Evolutionary conservation across 2,888 invertebrate species (phyloP).

Genomic region (Sarcophaga carnaria): DNA sequence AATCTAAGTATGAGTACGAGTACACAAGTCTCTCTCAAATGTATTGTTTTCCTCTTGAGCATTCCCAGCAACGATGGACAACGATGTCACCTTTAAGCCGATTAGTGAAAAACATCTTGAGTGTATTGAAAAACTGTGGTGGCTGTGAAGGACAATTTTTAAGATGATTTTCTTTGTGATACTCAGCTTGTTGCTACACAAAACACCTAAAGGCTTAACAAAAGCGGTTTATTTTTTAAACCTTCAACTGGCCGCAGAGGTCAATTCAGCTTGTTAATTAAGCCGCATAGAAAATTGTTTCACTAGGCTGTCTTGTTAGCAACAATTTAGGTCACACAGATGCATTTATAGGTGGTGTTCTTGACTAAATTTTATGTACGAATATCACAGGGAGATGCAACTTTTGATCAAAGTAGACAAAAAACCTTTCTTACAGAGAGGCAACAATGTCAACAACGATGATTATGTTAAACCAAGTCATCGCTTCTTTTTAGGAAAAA

Average conservation of each 20-base stretch:
- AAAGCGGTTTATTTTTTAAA: neutral
- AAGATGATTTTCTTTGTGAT: neutral
- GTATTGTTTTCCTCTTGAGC: neutral
- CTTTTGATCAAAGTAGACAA: too few species aligned
- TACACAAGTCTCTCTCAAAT: neutral
- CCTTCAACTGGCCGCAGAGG: neutral
- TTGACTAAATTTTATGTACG: too few species aligned
- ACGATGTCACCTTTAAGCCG: slow-evolving; percentile 60
- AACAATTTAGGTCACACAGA: too few species aligned
- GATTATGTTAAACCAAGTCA: too few species aligned
- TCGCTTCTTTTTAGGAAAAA: too few species aligned
- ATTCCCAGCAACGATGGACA: slow-evolving; percentile 27
- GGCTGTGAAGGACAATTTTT: neutral
- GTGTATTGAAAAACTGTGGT: slow-evolving; percentile 6
- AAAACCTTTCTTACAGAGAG: too few species aligned
- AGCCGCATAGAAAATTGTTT: too few species aligned
- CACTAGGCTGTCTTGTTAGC: too few species aligned
- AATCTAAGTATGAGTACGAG: neutral
- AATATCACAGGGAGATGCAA: too few species aligned
- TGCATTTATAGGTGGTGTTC: too few species aligned
- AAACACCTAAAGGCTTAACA: slow-evolving; percentile 20
- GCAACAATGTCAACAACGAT: too few species aligned
- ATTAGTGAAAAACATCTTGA: slow-evolving; percentile 51
- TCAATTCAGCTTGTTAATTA: neutral
- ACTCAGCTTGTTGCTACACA: slow-evolving; percentile 17